Conservation (phyloP, 23 tunicate genomes). For the Trididemnum clinides region DNA sequence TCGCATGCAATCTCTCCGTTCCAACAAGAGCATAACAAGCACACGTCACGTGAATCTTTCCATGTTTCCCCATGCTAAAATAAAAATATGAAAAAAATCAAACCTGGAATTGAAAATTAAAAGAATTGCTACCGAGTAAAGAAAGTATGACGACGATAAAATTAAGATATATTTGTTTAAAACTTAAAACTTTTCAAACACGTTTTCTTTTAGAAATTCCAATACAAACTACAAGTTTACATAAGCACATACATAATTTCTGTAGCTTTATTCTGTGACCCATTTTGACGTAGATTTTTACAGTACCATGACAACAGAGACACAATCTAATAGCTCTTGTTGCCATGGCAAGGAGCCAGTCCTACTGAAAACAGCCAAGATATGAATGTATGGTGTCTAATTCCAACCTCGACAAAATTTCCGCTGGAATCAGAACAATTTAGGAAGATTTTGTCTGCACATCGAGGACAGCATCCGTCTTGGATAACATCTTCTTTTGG, state of each 20-base stretch:
- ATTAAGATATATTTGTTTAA: too few species aligned
- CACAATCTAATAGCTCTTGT: too few species aligned
- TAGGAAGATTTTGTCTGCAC: not conserved
- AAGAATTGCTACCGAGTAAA: not conserved
- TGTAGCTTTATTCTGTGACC: too few species aligned
- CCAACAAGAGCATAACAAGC: constrained; percentile 10
- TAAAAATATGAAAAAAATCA: not conserved
- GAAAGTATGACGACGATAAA: not conserved
- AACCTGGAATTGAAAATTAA: too few species aligned
- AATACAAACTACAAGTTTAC: too few species aligned
- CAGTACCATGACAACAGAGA: too few species aligned
- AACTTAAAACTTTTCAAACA: too few species aligned
- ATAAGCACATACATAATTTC: too few species aligned
- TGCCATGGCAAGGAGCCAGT: too few species aligned
- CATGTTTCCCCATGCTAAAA: constrained; percentile 37
- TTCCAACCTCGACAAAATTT: not conserved
- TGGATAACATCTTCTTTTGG: constrained; percentile 4
- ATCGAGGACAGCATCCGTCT: constrained; percentile 34
- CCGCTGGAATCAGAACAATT: constrained; percentile 18
- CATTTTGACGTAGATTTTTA: too few species aligned
- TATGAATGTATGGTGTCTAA: not conserved
- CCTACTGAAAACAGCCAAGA: not conserved
- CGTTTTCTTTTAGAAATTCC: too few species aligned
- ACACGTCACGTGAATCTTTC: constrained; percentile 33
- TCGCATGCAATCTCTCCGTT: constrained; percentile 14